These are phyloP conservation scores for Eunapius fragilis DNA, from an alignment of 37 sponge, comb jelly and placozoan genomes.

Conservation along the genomic window DNA sequence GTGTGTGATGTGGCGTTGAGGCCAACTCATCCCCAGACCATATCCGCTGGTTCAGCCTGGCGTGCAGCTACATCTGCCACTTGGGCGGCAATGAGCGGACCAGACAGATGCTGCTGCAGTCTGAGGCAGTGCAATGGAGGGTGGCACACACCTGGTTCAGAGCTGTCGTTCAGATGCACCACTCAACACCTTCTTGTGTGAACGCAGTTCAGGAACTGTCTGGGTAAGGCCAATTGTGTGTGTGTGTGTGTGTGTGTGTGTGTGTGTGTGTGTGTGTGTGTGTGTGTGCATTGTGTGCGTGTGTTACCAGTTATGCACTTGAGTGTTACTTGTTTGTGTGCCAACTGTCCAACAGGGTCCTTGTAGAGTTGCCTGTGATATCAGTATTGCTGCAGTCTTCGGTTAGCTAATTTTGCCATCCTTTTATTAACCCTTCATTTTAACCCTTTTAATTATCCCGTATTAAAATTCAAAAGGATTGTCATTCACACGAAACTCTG, in stretches of 20 bases:
- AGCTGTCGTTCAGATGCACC: constrained; percentile 12
- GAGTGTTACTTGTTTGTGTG: no score
- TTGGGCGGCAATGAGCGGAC: constrained; percentile 6
- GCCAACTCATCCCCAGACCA: background rate
- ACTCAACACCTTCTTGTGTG: constrained; percentile 21
- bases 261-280: background rate
- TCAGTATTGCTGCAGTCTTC: background rate
- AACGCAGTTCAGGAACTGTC: constrained; percentile 11
- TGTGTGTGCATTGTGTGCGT: background rate
- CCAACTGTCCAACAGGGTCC: no score
- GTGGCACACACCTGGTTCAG: constrained; percentile 51
- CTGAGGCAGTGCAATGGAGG: constrained; percentile 31
- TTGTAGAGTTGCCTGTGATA: background rate
- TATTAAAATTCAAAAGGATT: no score
- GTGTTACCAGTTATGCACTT: background rate
- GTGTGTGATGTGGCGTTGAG: no score
- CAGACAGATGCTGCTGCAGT: background rate
- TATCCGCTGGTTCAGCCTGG: background rate
- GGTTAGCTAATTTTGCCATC: no score
- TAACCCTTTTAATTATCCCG: no score
- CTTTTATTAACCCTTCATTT: no score
- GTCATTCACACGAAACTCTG: no score
- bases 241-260: no score
- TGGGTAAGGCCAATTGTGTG: background rate
- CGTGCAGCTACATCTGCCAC: constrained; percentile 14